phyloP scores from a whole-genome alignment of 2,797 vertebrate species.

The Xyrichtys novacula region DNA sequence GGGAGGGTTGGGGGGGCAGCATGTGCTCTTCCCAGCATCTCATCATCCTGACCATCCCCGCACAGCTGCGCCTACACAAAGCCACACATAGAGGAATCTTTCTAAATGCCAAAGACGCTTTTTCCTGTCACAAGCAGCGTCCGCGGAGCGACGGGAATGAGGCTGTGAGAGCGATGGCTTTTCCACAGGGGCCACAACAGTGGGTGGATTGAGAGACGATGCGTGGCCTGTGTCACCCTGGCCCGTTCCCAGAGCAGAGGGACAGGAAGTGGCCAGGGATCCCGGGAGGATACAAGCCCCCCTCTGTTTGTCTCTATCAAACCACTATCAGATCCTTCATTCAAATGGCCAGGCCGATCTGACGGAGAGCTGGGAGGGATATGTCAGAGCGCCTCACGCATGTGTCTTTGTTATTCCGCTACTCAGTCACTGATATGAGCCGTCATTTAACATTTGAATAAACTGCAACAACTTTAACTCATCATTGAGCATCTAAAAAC shows the following conservation, averaged over 20 bases:
- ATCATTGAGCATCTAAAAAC: too few relatives aligned
- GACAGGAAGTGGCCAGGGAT: constrained; percentile 83
- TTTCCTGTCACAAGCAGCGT: constrained; percentile 74
- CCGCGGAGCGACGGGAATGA: constrained; percentile 55
- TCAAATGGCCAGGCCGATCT: constrained; percentile 66
- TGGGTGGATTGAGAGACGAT: constrained; percentile 83
- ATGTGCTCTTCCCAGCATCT: constrained; percentile 61
- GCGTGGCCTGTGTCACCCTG: constrained; percentile 82
- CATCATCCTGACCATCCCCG: constrained; percentile 55
- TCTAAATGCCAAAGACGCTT: constrained; percentile 74
- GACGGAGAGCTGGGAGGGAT: constrained; percentile 45
- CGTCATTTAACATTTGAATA: neutral
- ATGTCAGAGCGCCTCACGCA: constrained; percentile 35
- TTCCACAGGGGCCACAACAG: constrained; percentile 76
- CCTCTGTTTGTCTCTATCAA: constrained; percentile 80
- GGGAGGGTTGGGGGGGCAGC: constrained; percentile 8
- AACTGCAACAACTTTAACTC: too few relatives aligned
- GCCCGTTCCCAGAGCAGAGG: constrained; percentile 74
- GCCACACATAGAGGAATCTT: constrained; percentile 71
- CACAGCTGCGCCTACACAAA: constrained; percentile 81
- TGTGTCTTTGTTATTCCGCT: constrained; percentile 49
- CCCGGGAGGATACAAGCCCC: constrained; percentile 77
- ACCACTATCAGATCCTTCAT: constrained; percentile 78
- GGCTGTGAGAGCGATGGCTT: constrained; percentile 66
- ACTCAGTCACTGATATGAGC: neutral